Percentiles rank a stretch among this genome's conserved stretches.
Evolutionary conservation across 1,140 invertebrate species (phyloP).

Genomic region (Sminthurides bifidus): DNA sequence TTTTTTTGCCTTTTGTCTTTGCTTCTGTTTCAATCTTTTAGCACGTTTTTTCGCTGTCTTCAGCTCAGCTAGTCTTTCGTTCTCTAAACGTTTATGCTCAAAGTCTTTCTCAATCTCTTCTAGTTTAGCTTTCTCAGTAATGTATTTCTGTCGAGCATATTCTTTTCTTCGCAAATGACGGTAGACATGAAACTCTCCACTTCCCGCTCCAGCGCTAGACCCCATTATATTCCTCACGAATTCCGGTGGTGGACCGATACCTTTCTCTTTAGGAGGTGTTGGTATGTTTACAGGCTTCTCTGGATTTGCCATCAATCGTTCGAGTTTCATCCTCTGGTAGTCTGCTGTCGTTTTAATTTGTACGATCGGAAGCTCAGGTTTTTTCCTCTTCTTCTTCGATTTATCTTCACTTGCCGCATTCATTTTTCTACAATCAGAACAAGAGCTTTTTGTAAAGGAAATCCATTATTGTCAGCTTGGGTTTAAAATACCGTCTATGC

Average conservation of each 20-base stretch:
- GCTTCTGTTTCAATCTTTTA: constrained; percentile 68
- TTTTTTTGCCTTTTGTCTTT: constrained; percentile 43
- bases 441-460: too few species aligned
- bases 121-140: constrained; percentile 71
- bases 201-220: constrained; percentile 93
- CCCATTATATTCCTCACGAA: constrained; percentile 97
- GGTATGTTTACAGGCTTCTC: constrained; percentile 80
- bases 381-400: constrained; percentile 22
- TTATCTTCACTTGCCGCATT: too few species aligned
- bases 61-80: constrained; percentile 60
- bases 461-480: too few species aligned
- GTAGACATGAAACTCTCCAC: constrained; percentile 97
- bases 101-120: constrained; percentile 73
- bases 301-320: constrained; percentile 36
- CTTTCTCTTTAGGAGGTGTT: constrained; percentile 62
- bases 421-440: too few species aligned
- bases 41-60: constrained; percentile 71
- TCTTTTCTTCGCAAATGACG: constrained; percentile 85
- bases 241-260: constrained; percentile 64
- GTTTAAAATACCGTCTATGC: too few species aligned
- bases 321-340: constrained; percentile 30
- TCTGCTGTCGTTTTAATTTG: constrained; percentile 28
- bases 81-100: constrained; percentile 66
- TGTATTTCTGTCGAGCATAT: constrained; percentile 85
- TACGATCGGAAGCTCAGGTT: constrained; percentile 21